These are phyloP conservation scores for Darevskia mixta DNA, from an alignment of 2,797 vertebrate species.

Conservation along the genomic window DNA sequence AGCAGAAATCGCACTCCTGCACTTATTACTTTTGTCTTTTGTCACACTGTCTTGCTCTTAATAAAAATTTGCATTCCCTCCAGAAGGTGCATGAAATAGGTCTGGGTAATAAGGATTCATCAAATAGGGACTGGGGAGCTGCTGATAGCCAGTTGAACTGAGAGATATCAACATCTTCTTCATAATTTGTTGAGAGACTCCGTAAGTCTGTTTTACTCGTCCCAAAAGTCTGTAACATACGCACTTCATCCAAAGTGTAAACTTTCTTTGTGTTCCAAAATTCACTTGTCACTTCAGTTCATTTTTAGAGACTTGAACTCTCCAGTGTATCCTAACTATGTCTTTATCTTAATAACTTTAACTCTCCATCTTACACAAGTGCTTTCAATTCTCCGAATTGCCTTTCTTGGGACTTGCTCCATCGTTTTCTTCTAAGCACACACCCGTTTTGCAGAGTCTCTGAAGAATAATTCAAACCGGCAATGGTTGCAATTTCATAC, in stretches of 20 bases:
- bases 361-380: slow-evolving; percentile 44
- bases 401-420: slow-evolving; percentile 47
- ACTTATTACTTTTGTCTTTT: not conserved
- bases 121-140: not conserved
- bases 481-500: slow-evolving; percentile 31
- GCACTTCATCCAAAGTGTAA: slow-evolving; percentile 55
- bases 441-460: slow-evolving; percentile 47
- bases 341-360: slow-evolving; percentile 54
- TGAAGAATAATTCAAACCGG: slow-evolving; percentile 62
- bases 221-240: not conserved
- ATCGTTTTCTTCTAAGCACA: slow-evolving; percentile 47
- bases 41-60: not conserved
- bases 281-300: slow-evolving; percentile 51
- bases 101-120: not conserved
- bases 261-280: slow-evolving; percentile 28
- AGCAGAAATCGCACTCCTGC: not conserved
- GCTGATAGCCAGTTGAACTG: not conserved
- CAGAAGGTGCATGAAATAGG: not conserved
- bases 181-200: slow-evolving; percentile 47
- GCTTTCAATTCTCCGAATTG: slow-evolving; percentile 50
- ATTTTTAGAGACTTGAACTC: slow-evolving; percentile 34
- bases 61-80: not conserved
- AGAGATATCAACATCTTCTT: not conserved
- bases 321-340: not conserved
- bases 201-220: not conserved